Conservation (phyloP, 92 coral and sea anemone genomes). For the Epizoanthus scotinus region DNA sequence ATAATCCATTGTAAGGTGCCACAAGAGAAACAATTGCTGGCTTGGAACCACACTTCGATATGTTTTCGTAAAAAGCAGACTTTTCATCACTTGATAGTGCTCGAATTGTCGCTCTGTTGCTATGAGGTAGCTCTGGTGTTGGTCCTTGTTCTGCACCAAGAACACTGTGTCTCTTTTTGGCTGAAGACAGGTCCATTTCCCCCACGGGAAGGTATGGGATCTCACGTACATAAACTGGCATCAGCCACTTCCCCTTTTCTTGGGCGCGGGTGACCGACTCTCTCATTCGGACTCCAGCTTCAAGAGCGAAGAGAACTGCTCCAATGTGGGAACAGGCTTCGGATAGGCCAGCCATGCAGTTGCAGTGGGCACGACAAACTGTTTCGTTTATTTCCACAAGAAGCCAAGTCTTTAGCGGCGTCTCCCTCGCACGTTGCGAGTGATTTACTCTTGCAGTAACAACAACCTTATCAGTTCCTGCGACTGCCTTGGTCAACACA, state of each 20-base stretch:
- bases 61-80: slow-evolving; percentile 44
- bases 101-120: slow-evolving; percentile 10
- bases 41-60: slow-evolving; percentile 39
- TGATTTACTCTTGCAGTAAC: slow-evolving; percentile 59
- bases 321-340: slow-evolving; percentile 56
- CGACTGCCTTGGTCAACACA: slow-evolving; percentile 28
- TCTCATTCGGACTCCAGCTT: slow-evolving; percentile 49
- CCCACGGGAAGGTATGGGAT: slow-evolving; percentile 36
- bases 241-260: slow-evolving; percentile 44
- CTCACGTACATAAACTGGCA: slow-evolving; percentile 48
- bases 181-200: slow-evolving; percentile 48
- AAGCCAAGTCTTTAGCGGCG: slow-evolving; percentile 54
- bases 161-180: slow-evolving; percentile 21
- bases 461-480: slow-evolving; percentile 43
- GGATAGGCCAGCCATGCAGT: slow-evolving; percentile 45
- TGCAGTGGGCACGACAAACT: slow-evolving; percentile 44
- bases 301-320: slow-evolving; percentile 48
- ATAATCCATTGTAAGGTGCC: slow-evolving; percentile 22
- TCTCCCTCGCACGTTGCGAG: slow-evolving; percentile 46
- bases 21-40: slow-evolving; percentile 30
- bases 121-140: slow-evolving; percentile 12
- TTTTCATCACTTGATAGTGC: slow-evolving; percentile 37
- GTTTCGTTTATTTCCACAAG: slow-evolving; percentile 45
- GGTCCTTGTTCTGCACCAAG: slow-evolving; percentile 18
- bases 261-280: slow-evolving; percentile 37